Evolutionary conservation across 2,888 invertebrate species (phyloP), one percentile per base, ranked within the genome.

Genomic region (Andricus curvator): DNA sequence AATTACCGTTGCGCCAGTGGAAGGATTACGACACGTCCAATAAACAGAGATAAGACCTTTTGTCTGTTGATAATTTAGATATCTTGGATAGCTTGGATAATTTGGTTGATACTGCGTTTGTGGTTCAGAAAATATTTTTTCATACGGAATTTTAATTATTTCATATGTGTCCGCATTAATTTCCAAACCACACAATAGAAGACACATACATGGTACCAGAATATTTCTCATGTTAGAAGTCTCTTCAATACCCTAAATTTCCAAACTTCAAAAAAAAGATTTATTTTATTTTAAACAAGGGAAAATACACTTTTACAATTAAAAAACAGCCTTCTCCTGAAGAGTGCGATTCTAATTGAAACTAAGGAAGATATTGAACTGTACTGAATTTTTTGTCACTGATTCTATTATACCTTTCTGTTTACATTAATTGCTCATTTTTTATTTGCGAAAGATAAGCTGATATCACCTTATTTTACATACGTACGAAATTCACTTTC

Each of bases 1-100:
- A 11, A 11, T 65, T 79, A 89, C 89, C 83, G 83, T 87, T 48
- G 84, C 84, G 1, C 84, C 85, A 17, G 85, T 86, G 60, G 77
- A 83, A 4, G 81, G 81, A 81, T 85, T 86, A 6, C 65, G 83
- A 79, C 89, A 90, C 37, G 89, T 66, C 89, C 88, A 89, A 48
- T 86, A 84, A 4, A 84, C 81, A 5, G 82, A 78, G 2, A 67
- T 56, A 51, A 83, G 22, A 66, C 48, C 33, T 51, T 79, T 67
- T 11, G 77, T 67, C 5, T 33, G 78, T 67, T 44, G 68, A 48
- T 68, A 68, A 22, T 68, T 22, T 44, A 48, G 37, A 74, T 44
- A 44, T 33, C 33, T 5, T 33, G 33, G 33, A 33, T 33, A 6
- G 6, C 33, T 33, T 6, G 6, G 6, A 68, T 48, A 68, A 22